phyloP scores from a whole-genome alignment of 1,140 invertebrate genomes.

The Holcopasites calliopsidis region DNA sequence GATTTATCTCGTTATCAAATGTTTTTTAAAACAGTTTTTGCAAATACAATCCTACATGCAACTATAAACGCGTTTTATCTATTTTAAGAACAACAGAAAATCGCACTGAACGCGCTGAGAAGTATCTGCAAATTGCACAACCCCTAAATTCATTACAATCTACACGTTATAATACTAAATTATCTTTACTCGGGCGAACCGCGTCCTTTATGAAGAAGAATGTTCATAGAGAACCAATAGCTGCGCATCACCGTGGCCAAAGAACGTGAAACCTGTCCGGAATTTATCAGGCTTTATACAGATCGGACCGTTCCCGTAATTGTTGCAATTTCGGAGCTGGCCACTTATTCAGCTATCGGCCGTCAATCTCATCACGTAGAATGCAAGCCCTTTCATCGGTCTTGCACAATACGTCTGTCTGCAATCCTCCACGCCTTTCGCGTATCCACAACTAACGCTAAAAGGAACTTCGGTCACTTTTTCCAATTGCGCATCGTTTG shows the following conservation, averaged over 20 bases:
- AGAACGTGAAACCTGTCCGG: conserved; percentile 23
- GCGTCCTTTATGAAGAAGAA: conserved; percentile 11
- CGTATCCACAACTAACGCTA: background rate
- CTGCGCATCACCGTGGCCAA: background rate
- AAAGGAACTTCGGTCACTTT: background rate
- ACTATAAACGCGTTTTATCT: no score
- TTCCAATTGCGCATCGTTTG: background rate
- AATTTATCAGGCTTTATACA: conserved; percentile 35
- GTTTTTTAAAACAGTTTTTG: no score
- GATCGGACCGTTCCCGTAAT: conserved; percentile 1
- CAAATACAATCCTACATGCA: no score
- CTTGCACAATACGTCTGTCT: conserved; percentile 7
- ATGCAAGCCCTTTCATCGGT: conserved; percentile 15
- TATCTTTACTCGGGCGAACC: background rate
- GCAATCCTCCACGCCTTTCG: background rate
- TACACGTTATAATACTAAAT: background rate
- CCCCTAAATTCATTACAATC: conserved; percentile 8
- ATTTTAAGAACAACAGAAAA: no score
- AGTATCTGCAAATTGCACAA: no score
- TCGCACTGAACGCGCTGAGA: no score
- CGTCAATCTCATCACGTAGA: conserved; percentile 6
- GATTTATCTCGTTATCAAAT: no score
- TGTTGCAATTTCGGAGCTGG: conserved; percentile 20
- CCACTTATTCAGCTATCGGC: conserved; percentile 2
- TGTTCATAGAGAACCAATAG: background rate